Evolutionary conservation across 2,888 invertebrate genomes (phyloP).

Genomic region (Emesis castigata): DNA sequence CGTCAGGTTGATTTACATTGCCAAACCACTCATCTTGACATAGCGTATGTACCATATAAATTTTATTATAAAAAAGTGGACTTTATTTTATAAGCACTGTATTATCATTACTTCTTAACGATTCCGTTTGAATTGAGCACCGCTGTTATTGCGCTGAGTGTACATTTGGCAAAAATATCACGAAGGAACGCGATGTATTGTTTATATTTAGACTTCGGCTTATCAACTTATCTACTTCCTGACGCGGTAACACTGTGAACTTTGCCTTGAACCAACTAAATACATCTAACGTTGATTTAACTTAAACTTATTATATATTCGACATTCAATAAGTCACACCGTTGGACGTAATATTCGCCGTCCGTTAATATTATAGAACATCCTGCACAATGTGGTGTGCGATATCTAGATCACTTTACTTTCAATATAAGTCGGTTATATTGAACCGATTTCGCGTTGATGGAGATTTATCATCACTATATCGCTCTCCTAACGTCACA

Average conservation of each 20-base stretch:
- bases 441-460: too few relatives aligned
- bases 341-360: constrained; percentile 9
- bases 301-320: constrained; percentile 37
- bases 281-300: constrained; percentile 25
- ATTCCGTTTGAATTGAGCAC: neutral
- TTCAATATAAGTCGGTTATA: too few relatives aligned
- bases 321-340: constrained; percentile 29
- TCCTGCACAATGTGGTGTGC: constrained; percentile 20
- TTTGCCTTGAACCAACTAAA: neutral
- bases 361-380: constrained; percentile 29
- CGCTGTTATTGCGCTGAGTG: neutral
- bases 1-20: constrained; percentile 32
- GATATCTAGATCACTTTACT: too few relatives aligned
- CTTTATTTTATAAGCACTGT: constrained; percentile 29
- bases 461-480: too few relatives aligned
- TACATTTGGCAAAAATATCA: neutral
- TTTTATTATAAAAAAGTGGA: constrained; percentile 23
- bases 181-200: too few relatives aligned
- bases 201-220: too few relatives aligned
- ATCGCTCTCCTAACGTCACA: too few relatives aligned
- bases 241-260: too few relatives aligned
- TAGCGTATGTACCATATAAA: constrained; percentile 32
- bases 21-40: constrained; percentile 36
- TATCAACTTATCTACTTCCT: too few relatives aligned
- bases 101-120: constrained; percentile 14